These are phyloP conservation scores for Pocillopora grandis DNA, from an alignment of 92 coral and sea anemone species.

Conservation along the genomic window DNA sequence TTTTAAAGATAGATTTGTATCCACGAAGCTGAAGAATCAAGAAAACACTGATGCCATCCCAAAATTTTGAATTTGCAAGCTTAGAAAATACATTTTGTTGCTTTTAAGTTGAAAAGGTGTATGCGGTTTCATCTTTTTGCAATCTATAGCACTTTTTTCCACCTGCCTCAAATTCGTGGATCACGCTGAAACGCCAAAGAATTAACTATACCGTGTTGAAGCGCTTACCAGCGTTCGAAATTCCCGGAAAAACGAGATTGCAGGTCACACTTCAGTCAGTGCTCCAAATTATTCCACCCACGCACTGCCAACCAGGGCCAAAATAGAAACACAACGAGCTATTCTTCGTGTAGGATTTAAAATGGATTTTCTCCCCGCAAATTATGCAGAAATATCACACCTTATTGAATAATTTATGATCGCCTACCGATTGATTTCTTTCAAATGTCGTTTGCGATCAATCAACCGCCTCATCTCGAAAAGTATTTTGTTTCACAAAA, in stretches of 20 bases:
- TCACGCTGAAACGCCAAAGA: constrained; percentile 33
- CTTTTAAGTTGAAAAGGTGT: constrained; percentile 35
- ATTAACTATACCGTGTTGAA: constrained; percentile 13
- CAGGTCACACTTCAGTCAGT: constrained; percentile 9
- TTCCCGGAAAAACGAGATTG: constrained; percentile 42
- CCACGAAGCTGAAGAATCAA: background rate
- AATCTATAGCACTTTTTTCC: constrained; percentile 39
- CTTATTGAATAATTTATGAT: constrained; percentile 39
- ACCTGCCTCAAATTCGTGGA: constrained; percentile 24
- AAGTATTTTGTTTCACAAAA: constrained; percentile 43
- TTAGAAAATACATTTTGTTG: constrained; percentile 13
- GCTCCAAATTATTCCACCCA: constrained; percentile 37
- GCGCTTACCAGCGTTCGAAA: constrained; percentile 49
- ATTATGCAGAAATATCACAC: constrained; percentile 44
- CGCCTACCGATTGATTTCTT: constrained; percentile 49
- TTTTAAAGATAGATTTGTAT: background rate
- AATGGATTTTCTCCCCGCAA: constrained; percentile 32
- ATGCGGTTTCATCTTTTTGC: constrained; percentile 47
- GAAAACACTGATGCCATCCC: background rate
- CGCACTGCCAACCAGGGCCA: constrained; percentile 38
- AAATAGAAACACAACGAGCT: constrained; percentile 32
- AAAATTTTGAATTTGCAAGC: background rate
- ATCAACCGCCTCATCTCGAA: constrained; percentile 26
- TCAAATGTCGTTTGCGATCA: constrained; percentile 43
- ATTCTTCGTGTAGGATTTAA: constrained; percentile 35